These are phyloP conservation scores for Epistrophe grossulariae DNA, from an alignment of 2,888 invertebrate genomes.

Conservation along the genomic window DNA sequence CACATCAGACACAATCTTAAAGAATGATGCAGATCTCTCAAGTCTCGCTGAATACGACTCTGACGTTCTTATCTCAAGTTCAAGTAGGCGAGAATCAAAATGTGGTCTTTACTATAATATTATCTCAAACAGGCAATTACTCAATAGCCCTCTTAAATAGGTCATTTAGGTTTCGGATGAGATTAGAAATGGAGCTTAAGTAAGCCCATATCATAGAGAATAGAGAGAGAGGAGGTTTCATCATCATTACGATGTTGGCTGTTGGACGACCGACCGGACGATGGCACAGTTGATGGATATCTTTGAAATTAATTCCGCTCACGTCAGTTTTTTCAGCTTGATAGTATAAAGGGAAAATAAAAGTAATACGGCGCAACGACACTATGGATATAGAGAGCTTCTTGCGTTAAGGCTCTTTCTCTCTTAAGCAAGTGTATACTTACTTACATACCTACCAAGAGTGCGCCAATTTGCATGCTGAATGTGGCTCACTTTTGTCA, in stretches of 20 bases:
- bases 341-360: conserved; percentile 42
- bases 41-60: background rate
- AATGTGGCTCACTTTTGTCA: conserved; percentile 50
- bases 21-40: conserved; percentile 33
- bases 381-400: background rate
- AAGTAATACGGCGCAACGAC: conserved; percentile 29
- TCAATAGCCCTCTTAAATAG: conserved; percentile 59
- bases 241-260: conserved; percentile 9
- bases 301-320: conserved; percentile 66
- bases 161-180: conserved; percentile 53
- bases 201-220: background rate
- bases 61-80: conserved; percentile 40
- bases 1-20: background rate
- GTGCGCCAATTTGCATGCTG: conserved; percentile 68
- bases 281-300: conserved; percentile 52
- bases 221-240: conserved; percentile 28
- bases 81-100: conserved; percentile 57
- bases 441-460: background rate
- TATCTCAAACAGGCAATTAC: conserved; percentile 45
- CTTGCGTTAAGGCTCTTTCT: conserved; percentile 24
- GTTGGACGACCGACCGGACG: background rate
- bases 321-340: conserved; percentile 43
- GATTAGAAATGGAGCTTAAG: conserved; percentile 62
- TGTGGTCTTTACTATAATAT: conserved; percentile 24
- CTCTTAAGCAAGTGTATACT: conserved; percentile 22